phyloP scores from a whole-genome alignment of 1,140 invertebrate species.

The Drosophila bocki region DNA sequence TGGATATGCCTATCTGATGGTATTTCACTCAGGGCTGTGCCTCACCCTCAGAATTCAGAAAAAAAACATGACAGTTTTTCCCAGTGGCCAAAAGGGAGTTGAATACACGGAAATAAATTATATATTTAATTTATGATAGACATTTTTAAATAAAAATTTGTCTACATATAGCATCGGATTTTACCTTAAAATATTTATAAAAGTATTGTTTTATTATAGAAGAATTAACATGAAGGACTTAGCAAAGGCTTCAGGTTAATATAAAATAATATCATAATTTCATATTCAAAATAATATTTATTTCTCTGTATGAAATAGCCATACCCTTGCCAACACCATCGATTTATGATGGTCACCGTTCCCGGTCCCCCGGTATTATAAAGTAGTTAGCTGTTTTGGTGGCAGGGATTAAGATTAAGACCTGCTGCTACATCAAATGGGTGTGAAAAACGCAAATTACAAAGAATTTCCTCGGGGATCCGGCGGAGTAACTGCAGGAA shows the following conservation, averaged over 20 bases:
- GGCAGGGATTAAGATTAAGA: constrained; percentile 81
- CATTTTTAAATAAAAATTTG: neutral
- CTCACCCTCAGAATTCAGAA: constrained; percentile 33
- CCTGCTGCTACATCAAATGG: constrained; percentile 80
- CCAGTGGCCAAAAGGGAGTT: constrained; percentile 43
- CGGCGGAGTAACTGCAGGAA: constrained; percentile 59
- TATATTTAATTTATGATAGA: neutral
- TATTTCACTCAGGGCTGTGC: constrained; percentile 34
- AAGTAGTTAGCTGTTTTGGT: constrained; percentile 78
- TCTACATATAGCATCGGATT: no score
- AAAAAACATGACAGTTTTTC: constrained; percentile 78
- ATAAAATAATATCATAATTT: neutral
- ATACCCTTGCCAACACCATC: constrained; percentile 55
- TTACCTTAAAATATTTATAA: no score
- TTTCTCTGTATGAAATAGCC: constrained; percentile 17
- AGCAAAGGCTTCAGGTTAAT: no score
- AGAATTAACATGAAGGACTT: no score
- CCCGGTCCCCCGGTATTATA: constrained; percentile 44
- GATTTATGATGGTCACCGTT: constrained; percentile 62
- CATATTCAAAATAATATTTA: neutral
- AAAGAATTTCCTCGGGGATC: constrained; percentile 65
- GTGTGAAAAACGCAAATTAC: constrained; percentile 83
- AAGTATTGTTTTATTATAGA: no score
- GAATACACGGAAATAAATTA: constrained; percentile 11
- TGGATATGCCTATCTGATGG: constrained; percentile 32